Base-by-base conservation (phyloP, 2,113 vertebrate genomes). In the Microtus montanus region DNA sequence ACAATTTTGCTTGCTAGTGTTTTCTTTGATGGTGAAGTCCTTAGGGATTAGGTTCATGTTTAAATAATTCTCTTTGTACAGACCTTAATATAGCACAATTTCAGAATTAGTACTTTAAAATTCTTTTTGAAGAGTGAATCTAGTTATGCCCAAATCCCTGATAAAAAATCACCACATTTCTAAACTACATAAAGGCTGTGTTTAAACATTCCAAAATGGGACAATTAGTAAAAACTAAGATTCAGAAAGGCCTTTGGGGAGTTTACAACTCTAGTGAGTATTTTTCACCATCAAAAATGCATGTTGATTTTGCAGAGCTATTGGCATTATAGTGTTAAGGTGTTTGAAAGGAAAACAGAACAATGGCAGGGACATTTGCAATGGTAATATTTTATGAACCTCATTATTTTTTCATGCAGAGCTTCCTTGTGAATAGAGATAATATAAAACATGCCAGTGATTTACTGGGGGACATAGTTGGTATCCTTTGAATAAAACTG, bases 51-150 rank as follows among this genome's bases (percentile, higher is more conserved):
- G 85, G 33, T 64, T 77, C 63, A 71, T 74, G 83, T 96, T 97
- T 97, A 96, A 97, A 96, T 95, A 97, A 96, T 97, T 97, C 93
- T 93, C 84, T 97, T 96, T 97, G 80, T 94, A 94, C 58, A 89
- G 63, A 54, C 28, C 49, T 84, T 90, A 89, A 97, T 97, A 93
- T 90, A 95, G 71, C 61, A 92, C 79, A 88, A 73, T 84, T 92
- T 63, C 33, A 87, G 77, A 95, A 91, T 97, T 90, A 95, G 41
- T 93, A 47, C 49, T 96, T 94, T 90, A 90, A 93, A 96, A 95
- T 97, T 96, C 96, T 97, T 91, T 96, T 96, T 98, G 96, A 96
- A 96, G 89, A 95, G 26, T 83, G n/a, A 95, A 41, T 68, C 38
- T 95, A 93, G 64, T 94, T 86, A 90, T 79, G 68, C 63, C 44